phyloP scores from a whole-genome alignment of 2,113 vertebrate species.

The Promerops cafer region DNA sequence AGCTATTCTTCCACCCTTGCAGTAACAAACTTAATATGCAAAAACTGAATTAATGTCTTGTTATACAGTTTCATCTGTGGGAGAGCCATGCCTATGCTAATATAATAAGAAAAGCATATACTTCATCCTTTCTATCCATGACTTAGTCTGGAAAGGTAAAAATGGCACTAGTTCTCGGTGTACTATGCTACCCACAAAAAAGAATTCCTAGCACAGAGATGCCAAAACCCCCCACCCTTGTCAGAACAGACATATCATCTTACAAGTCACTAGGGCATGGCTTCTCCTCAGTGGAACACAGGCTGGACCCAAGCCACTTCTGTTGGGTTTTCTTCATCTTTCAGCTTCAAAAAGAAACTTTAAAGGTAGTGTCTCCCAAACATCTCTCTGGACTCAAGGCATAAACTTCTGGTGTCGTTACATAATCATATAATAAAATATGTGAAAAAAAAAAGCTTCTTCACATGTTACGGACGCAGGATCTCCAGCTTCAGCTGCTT shows the following conservation, averaged over 20 bases:
- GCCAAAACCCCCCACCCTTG: background rate
- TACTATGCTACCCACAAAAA: background rate
- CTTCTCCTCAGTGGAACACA: background rate
- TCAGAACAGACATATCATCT: background rate
- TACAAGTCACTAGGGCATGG: background rate
- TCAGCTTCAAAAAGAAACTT: background rate
- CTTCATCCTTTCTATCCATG: background rate
- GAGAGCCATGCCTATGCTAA: background rate
- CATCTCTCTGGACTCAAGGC: background rate
- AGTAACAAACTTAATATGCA: background rate
- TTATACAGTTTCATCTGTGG: background rate
- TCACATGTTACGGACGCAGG: accelerated
- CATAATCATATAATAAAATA: background rate
- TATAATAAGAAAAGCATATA: background rate
- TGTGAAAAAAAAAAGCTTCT: background rate
- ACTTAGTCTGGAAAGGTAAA: background rate
- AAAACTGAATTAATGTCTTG: background rate
- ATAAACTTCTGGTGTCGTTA: background rate
- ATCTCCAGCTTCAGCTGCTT: background rate
- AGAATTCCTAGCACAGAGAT: background rate
- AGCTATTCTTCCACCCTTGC: background rate
- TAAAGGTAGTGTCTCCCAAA: background rate
- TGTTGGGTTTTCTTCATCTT: background rate
- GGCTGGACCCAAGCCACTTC: background rate
- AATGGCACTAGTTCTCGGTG: background rate